phyloP scores from a whole-genome alignment of 2,797 vertebrate species.

The Helarctos malayanus region DNA sequence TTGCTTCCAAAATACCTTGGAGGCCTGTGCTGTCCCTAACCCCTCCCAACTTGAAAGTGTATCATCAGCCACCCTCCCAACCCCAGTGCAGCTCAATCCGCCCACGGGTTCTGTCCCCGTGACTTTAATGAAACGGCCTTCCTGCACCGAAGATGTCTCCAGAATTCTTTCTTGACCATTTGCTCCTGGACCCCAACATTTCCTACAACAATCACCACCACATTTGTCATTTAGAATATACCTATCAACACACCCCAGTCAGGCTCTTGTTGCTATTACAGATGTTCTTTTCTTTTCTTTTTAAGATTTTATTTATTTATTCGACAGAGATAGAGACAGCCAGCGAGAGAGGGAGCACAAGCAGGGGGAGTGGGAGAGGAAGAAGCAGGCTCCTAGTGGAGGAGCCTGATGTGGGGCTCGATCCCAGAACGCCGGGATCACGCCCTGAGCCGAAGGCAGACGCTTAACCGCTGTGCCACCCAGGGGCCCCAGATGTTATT shows the following conservation, averaged over 20 bases:
- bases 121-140: background rate
- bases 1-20: background rate
- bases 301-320: no score
- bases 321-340: no score
- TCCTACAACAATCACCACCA: background rate
- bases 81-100: background rate
- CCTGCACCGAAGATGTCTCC: background rate
- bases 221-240: background rate
- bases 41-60: background rate
- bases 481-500: background rate
- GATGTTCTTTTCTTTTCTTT: background rate
- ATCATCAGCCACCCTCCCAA: background rate
- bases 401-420: no score
- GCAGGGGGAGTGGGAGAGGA: no score
- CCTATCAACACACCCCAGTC: background rate
- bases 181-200: background rate
- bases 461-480: no score
- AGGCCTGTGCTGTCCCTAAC: background rate
- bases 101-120: background rate
- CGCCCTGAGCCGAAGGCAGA: no score
- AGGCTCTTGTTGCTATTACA: background rate
- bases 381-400: no score
- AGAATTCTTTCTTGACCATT: background rate
- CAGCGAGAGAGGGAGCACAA: no score
- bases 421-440: no score